A percentile compares a stretch with the other conserved stretches of the same genome.
These are phyloP conservation scores for Aleiodes alternator DNA, from an alignment of 2,888 invertebrate species.

Conservation along the genomic window DNA sequence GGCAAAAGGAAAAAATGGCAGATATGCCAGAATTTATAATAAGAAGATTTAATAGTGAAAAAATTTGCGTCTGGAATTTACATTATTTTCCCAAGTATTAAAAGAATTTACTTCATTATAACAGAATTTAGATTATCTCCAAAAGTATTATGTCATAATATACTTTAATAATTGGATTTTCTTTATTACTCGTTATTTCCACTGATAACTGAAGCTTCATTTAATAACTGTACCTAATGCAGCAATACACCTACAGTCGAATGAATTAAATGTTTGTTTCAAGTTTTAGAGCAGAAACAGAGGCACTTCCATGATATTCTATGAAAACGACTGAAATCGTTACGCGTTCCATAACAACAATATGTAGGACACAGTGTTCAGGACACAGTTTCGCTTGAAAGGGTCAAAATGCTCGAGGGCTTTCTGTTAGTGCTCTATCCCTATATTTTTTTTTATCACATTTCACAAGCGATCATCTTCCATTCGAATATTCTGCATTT, in stretches of 20 bases:
- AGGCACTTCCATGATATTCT: slow-evolving; percentile 34
- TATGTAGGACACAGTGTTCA: slow-evolving; percentile 6
- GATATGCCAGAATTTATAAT: too few species aligned
- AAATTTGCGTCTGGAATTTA: too few species aligned
- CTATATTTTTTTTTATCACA: slow-evolving; percentile 2
- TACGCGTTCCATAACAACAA: slow-evolving; percentile 16
- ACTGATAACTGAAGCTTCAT: slow-evolving; percentile 1
- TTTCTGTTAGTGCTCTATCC: slow-evolving; percentile 5
- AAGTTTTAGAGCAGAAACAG: slow-evolving; percentile 5
- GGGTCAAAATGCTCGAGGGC: slow-evolving; percentile 16
- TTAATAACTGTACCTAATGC: slow-evolving; percentile 10
- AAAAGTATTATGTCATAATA: not conserved
- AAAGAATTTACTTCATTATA: too few species aligned
- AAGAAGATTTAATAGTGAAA: too few species aligned
- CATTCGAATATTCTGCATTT: not conserved
- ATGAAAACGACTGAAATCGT: slow-evolving; percentile 21
- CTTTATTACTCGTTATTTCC: not conserved
- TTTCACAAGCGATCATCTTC: not conserved
- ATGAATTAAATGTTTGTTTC: slow-evolving; percentile 6
- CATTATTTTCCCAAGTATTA: too few species aligned
- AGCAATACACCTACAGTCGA: not conserved
- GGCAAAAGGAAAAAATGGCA: too few species aligned
- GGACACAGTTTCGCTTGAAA: slow-evolving; percentile 1
- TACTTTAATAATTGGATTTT: not conserved
- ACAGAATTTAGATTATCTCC: too few species aligned